Evolutionary conservation across 2,797 vertebrate genomes (phyloP).

Genomic region (Chrysocyon brachyurus): DNA sequence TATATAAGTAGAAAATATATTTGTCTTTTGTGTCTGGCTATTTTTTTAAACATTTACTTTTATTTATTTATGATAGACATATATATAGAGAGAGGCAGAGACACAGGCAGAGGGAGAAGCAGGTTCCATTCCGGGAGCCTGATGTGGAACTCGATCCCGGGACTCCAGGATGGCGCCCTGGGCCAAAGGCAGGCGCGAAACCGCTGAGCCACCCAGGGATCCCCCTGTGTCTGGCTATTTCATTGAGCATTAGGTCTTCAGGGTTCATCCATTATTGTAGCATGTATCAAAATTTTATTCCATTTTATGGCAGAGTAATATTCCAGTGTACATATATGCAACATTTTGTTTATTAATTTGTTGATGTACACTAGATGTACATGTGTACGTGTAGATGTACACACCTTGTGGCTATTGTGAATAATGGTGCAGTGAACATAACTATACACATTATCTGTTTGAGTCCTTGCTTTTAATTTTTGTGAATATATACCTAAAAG

Average conservation of each 20-base stretch:
- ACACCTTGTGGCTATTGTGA: neutral
- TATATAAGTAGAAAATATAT: neutral
- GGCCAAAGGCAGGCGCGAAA: too few relatives aligned
- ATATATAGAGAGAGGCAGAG: too few relatives aligned
- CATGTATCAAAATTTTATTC: neutral
- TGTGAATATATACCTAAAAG: neutral
- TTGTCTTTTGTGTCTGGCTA: neutral
- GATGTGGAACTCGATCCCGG: too few relatives aligned
- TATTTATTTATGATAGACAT: too few relatives aligned
- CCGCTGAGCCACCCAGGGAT: too few relatives aligned
- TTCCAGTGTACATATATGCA: neutral
- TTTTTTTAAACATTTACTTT: too few relatives aligned
- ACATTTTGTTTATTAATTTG: neutral
- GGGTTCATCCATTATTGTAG: neutral
- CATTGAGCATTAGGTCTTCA: neutral
- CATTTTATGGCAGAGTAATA: neutral
- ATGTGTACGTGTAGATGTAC: neutral
- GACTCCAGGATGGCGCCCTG: too few relatives aligned
- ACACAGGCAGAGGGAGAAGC: too few relatives aligned
- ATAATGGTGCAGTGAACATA: neutral
- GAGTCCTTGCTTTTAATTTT: neutral
- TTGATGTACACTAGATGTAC: neutral
- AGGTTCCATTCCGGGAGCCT: too few relatives aligned
- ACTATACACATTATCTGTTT: neutral
- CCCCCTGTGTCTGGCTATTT: neutral